Conservation (phyloP, 1,140 invertebrate genomes). For the Bombus waltoni region DNA sequence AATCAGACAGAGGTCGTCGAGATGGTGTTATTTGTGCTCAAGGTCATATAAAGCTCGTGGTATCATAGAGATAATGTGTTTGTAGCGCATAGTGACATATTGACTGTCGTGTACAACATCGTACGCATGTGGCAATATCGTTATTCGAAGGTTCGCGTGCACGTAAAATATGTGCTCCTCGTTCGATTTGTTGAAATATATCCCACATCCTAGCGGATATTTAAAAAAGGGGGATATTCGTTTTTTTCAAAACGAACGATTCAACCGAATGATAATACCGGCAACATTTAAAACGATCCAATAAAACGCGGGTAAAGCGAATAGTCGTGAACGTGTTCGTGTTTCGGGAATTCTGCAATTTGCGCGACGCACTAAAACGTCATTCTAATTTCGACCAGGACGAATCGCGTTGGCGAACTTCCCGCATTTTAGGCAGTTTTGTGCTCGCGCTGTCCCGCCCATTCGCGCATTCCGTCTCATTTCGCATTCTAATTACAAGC, state of each 20-base stretch:
- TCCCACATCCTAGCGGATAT: too few relatives aligned
- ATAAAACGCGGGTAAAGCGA: not conserved
- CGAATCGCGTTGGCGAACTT: conserved; percentile 2
- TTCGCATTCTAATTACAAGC: conserved; percentile 64
- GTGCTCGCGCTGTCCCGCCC: not conserved
- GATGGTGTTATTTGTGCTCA: too few relatives aligned
- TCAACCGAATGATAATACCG: not conserved
- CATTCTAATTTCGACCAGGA: conserved; percentile 27
- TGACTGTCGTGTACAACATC: not conserved
- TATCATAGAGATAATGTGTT: not conserved
- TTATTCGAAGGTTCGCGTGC: not conserved
- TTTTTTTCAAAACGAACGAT: not conserved
- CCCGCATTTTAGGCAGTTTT: conserved; percentile 35
- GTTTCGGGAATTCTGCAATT: conserved; percentile 20
- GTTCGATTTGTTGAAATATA: too few relatives aligned
- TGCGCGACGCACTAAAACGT: not conserved
- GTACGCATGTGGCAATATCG: not conserved
- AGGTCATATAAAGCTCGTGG: not conserved
- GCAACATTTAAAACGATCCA: not conserved
- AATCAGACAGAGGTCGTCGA: too few relatives aligned
- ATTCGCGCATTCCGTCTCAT: conserved; percentile 41
- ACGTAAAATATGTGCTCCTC: not conserved
- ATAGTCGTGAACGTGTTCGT: not conserved
- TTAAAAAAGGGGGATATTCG: not conserved
- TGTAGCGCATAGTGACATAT: not conserved